Conservation (phyloP, 2,113 vertebrate species). For the Solenodon paradoxus region DNA sequence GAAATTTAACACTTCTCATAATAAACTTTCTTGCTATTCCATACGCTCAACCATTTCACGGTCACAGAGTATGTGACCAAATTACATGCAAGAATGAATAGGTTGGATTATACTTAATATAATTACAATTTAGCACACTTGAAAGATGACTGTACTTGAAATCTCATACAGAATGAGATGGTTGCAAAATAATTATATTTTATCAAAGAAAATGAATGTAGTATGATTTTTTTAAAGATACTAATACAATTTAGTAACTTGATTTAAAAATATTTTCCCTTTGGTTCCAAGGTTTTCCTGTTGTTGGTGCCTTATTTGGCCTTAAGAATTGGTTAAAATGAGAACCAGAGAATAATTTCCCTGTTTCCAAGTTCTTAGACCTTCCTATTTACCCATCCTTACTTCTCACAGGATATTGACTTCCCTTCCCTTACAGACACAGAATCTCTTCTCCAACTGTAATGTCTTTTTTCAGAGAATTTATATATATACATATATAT, state of each 20-base stretch:
- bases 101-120: neutral
- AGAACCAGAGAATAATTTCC: neutral
- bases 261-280: neutral
- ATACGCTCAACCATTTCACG: neutral
- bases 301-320: neutral
- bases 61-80: neutral
- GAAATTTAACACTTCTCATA: neutral
- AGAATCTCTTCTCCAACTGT: neutral
- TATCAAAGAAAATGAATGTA: neutral
- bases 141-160: conserved; percentile 9
- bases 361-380: neutral
- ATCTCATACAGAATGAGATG: neutral
- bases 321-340: neutral
- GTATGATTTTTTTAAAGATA: neutral
- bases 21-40: conserved; percentile 9
- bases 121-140: conserved; percentile 55
- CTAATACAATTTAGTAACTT: neutral
- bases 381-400: neutral
- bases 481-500: no score
- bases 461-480: neutral
- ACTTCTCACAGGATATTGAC: neutral
- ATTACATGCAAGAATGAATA: conserved; percentile 39
- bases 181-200: neutral
- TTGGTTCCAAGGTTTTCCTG: neutral
- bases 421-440: neutral